These are phyloP conservation scores for Leucopsar rothschildi DNA, from an alignment of 2,113 vertebrate genomes.

Conservation along the genomic window DNA sequence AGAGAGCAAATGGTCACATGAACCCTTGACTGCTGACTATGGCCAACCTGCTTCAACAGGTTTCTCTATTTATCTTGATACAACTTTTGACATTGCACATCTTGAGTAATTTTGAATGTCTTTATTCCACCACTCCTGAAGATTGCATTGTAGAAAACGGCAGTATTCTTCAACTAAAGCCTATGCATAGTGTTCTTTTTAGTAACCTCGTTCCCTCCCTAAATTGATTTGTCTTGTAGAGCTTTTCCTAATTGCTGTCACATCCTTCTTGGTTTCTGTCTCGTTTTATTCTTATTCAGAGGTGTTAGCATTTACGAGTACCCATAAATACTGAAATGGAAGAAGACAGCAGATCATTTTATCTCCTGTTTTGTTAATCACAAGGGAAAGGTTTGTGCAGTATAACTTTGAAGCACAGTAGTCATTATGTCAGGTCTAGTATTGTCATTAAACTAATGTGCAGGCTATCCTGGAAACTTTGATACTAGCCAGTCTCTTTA, in stretches of 20 bases:
- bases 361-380: background rate
- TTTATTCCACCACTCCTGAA: background rate
- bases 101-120: background rate
- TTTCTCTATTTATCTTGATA: background rate
- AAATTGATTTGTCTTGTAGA: background rate
- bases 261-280: background rate
- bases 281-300: background rate
- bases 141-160: background rate
- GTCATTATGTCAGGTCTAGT: background rate
- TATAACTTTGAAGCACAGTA: background rate
- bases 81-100: background rate
- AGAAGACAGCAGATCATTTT: background rate
- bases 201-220: background rate
- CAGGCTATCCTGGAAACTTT: background rate
- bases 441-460: constrained; percentile 13
- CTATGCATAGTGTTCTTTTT: background rate
- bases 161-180: background rate
- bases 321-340: background rate
- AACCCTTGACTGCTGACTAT: background rate
- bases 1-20: rapidly evolving
- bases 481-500: constrained; percentile 10
- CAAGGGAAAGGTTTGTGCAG: background rate
- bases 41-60: background rate
- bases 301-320: background rate
- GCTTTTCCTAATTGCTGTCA: background rate